Evolutionary conservation across 2,888 invertebrate genomes (phyloP).

Genomic region (Calephelis perditalis): DNA sequence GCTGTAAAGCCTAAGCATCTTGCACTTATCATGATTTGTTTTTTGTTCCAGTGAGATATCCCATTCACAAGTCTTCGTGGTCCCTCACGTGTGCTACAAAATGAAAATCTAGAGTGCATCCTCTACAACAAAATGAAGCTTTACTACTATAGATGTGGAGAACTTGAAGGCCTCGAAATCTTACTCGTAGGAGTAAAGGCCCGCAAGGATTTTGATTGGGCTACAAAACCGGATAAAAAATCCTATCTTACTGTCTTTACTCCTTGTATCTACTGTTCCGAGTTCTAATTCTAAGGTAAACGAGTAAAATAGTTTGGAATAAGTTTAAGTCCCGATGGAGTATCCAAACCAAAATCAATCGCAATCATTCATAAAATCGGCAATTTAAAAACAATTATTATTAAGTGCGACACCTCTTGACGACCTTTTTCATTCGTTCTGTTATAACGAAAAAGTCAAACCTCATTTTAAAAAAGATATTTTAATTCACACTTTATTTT

Average conservation of each 20-base stretch:
- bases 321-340: neutral
- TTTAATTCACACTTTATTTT: too few relatives aligned
- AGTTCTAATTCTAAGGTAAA: neutral
- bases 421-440: too few relatives aligned
- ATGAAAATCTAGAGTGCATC: conserved; percentile 1
- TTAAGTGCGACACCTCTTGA: too few relatives aligned
- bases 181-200: neutral
- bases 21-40: neutral
- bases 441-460: too few relatives aligned
- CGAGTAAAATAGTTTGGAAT: neutral
- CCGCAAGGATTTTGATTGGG: conserved; percentile 2
- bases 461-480: too few relatives aligned
- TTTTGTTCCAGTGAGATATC: neutral
- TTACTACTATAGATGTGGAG: neutral
- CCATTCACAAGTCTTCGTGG: neutral
- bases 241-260: neutral
- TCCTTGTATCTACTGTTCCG: neutral
- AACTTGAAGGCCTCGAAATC: neutral
- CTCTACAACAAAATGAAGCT: neutral
- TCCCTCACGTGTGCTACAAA: neutral
- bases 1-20: too few relatives aligned
- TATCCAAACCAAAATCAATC: neutral
- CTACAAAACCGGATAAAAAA: neutral
- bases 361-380: neutral
- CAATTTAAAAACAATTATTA: too few relatives aligned